These are phyloP conservation scores for Pseudomyrmex pallidus DNA, from an alignment of 1,140 invertebrate species.

Conservation along the genomic window DNA sequence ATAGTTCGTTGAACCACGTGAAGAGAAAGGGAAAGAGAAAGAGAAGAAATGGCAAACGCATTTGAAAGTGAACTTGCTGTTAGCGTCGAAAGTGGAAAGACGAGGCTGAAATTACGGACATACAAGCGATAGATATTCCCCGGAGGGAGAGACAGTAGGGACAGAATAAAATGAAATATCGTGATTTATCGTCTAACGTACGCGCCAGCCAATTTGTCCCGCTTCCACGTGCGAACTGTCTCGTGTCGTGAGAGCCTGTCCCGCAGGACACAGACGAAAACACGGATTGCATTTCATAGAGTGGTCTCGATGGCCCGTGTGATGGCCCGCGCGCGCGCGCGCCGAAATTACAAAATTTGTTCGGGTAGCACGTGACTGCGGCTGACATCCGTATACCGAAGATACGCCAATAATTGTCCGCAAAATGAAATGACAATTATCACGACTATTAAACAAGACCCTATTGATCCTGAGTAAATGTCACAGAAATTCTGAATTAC, in stretches of 20 bases:
- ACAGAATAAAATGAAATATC: constrained; percentile 53
- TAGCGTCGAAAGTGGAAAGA: not conserved
- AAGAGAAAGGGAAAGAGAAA: no score
- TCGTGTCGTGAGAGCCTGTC: constrained; percentile 54
- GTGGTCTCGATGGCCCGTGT: constrained; percentile 43
- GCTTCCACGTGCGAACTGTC: constrained; percentile 45
- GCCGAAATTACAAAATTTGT: constrained; percentile 53
- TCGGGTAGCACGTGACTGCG: constrained; percentile 16
- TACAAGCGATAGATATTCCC: constrained; percentile 19
- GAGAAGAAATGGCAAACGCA: no score
- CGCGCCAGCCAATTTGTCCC: constrained; percentile 56
- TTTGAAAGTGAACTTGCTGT: not conserved
- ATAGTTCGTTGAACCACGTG: constrained; percentile 12
- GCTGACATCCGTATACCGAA: constrained; percentile 37
- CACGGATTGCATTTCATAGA: constrained; percentile 54
- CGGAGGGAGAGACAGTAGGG: not conserved
- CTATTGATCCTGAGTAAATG: constrained; percentile 9
- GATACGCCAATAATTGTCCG: constrained; percentile 58
- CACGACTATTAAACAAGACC: not conserved
- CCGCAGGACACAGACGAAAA: constrained; percentile 60
- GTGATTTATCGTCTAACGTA: constrained; percentile 66
- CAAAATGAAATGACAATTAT: constrained; percentile 54
- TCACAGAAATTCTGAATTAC: constrained; percentile 8
- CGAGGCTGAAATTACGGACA: not conserved
- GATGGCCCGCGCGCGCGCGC: constrained; percentile 23